A percentile compares a stretch with the other conserved stretches of the same genome.
Conservation (phyloP, 2,797 vertebrate species). For the Percopsis omiscomaycus region DNA sequence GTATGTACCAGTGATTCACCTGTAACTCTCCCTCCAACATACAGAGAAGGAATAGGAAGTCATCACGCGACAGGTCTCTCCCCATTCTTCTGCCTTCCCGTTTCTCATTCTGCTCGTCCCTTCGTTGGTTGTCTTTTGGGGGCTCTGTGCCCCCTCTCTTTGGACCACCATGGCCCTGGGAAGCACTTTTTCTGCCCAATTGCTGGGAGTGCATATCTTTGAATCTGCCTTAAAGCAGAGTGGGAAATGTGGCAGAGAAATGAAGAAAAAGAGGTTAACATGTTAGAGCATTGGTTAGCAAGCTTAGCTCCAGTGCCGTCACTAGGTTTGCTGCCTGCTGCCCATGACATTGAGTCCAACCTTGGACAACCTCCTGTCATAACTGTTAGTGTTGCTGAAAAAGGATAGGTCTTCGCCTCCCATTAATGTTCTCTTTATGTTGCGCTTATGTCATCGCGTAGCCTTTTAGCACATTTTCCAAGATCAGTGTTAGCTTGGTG, state of each 20-base stretch:
- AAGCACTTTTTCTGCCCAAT: constrained; percentile 10
- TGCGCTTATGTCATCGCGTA: constrained; percentile 55
- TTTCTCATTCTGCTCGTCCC: constrained; percentile 26
- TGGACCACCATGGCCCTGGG: constrained; percentile 4
- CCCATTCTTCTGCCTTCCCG: constrained; percentile 45
- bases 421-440: constrained; percentile 33
- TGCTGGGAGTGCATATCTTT: constrained; percentile 6
- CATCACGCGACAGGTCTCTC: constrained; percentile 85
- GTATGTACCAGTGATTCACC: constrained; percentile 65
- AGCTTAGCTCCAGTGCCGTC: constrained; percentile 12
- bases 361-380: constrained; percentile 51
- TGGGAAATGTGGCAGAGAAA: neutral
- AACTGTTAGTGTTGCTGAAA: constrained; percentile 52
- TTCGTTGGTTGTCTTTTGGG: constrained; percentile 1
- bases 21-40: constrained; percentile 92
- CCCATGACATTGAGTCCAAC: constrained; percentile 46
- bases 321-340: constrained; percentile 20
- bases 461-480: constrained; percentile 46
- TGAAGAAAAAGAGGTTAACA: constrained; percentile 3
- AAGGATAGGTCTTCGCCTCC: constrained; percentile 37
- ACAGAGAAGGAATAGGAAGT: constrained; percentile 89
- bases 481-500: constrained; percentile 36
- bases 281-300: constrained; percentile 16
- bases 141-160: constrained; percentile 6
- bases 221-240: constrained; percentile 11